Base-by-base conservation (phyloP, 2,888 invertebrate genomes). In the Gnatocerus cornutus region DNA sequence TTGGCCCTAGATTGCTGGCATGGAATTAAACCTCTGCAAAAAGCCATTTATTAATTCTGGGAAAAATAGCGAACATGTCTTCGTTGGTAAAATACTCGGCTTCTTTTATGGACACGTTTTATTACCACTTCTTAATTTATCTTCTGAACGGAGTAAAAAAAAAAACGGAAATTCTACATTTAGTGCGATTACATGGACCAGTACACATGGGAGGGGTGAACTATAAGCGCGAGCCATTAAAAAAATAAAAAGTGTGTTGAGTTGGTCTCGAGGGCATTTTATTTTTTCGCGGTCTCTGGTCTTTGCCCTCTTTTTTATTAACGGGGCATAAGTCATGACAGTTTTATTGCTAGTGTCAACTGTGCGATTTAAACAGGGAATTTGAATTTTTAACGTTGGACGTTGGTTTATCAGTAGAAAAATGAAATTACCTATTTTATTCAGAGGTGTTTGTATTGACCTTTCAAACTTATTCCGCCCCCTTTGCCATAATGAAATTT, bases 1-100 rank as follows among this genome's bases (percentile, higher is more conserved):
- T 67, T 67, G 10, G 62, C 29, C 68, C 63, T 55, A 70, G 56
- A 61, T 48, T 61, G 48, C 61, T 37, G 10, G 46, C 30, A n/a
- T 10, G 12, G 41, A 43, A 63, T 63, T 63, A 63, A 41, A 63
- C 10, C 43, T 21, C 29, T 8, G 43, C 56, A 58, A 58, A 61
- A 61, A 61, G 37, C 61, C 16, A 5, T 12, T 37, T 37, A 61
- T 61, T 48, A 50, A 5, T n/a, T 8, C 10, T n/a, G 4, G 3
- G 1, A 46, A 21, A 10, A 21, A 27, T 50, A 10, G 1, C 16
- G 14, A 3, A 13, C 7, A 16, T 16, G 7, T 6, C 6, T 13
- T 12, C 16, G 16, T 8, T 14, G 13, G 16, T 1, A 46, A 16
- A 5, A 16, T 16, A 46, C 14, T 9, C 14, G 14, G 7, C 14